Percentiles rank a stretch among this genome's conserved stretches.
phyloP scores from a whole-genome alignment of 2,888 invertebrate species.

The Chelonus formosanus region DNA sequence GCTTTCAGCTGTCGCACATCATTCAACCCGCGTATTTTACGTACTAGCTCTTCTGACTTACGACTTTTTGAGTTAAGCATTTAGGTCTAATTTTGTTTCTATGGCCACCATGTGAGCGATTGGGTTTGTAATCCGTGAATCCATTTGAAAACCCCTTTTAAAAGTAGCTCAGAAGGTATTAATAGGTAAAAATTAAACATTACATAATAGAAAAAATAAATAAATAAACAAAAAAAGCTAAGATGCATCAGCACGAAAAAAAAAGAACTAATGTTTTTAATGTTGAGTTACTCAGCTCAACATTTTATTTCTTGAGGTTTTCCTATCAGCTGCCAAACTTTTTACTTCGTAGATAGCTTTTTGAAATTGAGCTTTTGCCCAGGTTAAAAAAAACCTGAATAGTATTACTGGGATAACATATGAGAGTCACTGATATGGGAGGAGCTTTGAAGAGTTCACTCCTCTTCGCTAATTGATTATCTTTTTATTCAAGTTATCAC shows the following conservation, averaged over 20 bases:
- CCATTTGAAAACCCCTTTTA: constrained; percentile 3
- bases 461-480: neutral
- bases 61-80: constrained; percentile 37
- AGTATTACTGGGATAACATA: neutral
- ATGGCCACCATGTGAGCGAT: constrained; percentile 38
- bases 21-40: constrained; percentile 47
- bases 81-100: constrained; percentile 44
- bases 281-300: too few relatives aligned
- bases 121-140: constrained; percentile 22
- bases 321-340: neutral
- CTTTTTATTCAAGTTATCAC: neutral
- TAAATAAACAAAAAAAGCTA: too few relatives aligned
- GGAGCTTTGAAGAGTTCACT: neutral
- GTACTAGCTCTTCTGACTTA: constrained; percentile 33
- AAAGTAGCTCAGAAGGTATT: neutral
- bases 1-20: constrained; percentile 54
- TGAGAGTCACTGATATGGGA: constrained; percentile 8
- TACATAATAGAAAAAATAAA: too few relatives aligned
- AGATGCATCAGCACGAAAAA: too few relatives aligned
- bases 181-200: too few relatives aligned
- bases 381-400: neutral
- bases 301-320: too few relatives aligned
- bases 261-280: too few relatives aligned
- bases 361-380: too few relatives aligned
- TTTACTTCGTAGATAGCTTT: neutral